Percentiles rank a stretch among this genome's conserved stretches.
phyloP scores from a whole-genome alignment of 2,113 vertebrate species.

The Odocoileus hemionus region DNA sequence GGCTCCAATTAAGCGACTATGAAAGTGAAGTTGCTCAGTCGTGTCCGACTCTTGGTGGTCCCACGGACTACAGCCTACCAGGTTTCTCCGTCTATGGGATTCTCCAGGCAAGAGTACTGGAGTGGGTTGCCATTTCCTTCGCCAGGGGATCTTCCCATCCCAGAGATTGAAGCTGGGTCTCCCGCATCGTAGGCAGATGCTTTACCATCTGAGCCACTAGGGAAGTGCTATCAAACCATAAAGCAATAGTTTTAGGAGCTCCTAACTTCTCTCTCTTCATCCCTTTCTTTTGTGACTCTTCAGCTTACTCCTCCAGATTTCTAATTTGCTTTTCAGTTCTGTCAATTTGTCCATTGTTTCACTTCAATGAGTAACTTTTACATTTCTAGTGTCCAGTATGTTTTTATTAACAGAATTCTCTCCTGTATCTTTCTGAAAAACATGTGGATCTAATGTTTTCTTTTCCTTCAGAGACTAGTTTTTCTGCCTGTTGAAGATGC shows the following conservation, averaged over 20 bases:
- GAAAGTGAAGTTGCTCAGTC: not conserved
- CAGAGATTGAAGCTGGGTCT: not conserved
- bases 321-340: not conserved
- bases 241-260: not conserved
- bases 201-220: not conserved
- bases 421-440: not conserved
- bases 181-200: not conserved
- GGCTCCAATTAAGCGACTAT: not conserved
- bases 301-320: not conserved
- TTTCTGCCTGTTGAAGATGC: not conserved
- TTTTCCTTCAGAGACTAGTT: not conserved
- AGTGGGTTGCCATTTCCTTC: not conserved
- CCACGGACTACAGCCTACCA: not conserved
- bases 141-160: not conserved
- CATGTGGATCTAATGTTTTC: not conserved
- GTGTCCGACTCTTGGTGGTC: not conserved
- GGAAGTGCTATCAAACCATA: not conserved
- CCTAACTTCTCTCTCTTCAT: not conserved
- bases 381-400: not conserved
- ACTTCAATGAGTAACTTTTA: not conserved
- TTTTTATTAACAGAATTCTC: not conserved
- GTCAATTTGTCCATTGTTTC: not conserved
- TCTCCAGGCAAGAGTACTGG: not conserved
- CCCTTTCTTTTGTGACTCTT: not conserved
- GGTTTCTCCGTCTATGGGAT: not conserved